Evolutionary conservation across 2,888 invertebrate species (phyloP).

Genomic region (Limnephilus auricula): DNA sequence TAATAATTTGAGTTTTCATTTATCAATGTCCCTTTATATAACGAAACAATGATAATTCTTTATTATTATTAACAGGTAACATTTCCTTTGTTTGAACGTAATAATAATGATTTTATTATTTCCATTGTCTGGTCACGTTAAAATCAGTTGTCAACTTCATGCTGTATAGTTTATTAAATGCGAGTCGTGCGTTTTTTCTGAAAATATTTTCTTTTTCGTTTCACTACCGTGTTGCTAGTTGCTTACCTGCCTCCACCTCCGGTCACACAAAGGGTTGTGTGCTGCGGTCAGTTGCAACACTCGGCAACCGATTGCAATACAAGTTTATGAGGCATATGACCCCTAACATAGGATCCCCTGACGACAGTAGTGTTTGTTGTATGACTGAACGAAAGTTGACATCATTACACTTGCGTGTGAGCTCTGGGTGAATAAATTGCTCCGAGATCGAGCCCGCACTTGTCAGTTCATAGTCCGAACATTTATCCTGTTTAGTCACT

Average conservation of each 20-base stretch:
- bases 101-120: neutral
- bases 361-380: neutral
- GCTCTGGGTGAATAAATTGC: neutral
- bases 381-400: neutral
- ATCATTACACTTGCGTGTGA: slow-evolving; percentile 12
- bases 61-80: neutral
- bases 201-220: neutral
- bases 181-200: neutral
- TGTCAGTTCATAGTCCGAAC: neutral
- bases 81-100: neutral
- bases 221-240: no score
- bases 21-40: neutral
- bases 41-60: neutral
- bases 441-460: neutral
- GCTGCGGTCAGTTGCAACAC: neutral
- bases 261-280: neutral
- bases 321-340: neutral
- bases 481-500: neutral
- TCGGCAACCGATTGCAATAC: neutral
- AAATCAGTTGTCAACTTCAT: neutral
- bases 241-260: neutral
- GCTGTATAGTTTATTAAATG: neutral
- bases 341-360: neutral
- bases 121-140: neutral
- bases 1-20: neutral